phyloP scores from a whole-genome alignment of 2,113 vertebrate genomes.

The Etia nguti region DNA sequence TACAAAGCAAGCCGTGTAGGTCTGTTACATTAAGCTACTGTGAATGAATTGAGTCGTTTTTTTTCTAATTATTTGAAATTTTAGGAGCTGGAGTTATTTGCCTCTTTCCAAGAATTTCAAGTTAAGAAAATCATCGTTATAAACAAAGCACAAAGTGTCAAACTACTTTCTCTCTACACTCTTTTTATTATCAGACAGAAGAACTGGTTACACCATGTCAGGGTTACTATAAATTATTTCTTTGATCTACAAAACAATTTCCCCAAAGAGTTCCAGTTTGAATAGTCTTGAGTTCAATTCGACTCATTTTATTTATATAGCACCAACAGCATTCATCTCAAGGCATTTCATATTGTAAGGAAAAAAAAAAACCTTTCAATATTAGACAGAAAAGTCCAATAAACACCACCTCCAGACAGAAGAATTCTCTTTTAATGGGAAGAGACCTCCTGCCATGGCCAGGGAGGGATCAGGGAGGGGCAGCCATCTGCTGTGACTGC shows the following conservation, averaged over 20 bases:
- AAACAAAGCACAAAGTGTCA: background rate
- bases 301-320: background rate
- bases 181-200: background rate
- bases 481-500: background rate
- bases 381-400: background rate
- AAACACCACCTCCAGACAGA: background rate
- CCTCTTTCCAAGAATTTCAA: background rate
- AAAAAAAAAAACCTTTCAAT: background rate
- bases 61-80: background rate
- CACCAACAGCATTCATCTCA: background rate
- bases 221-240: background rate
- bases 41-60: background rate
- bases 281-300: background rate
- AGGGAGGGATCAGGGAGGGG: background rate
- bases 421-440: background rate
- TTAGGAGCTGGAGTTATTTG: background rate
- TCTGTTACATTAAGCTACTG: background rate
- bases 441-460: background rate
- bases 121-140: background rate
- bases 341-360: background rate
- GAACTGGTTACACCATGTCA: background rate
- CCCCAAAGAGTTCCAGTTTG: background rate
- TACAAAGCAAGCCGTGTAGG: background rate
- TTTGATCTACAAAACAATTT: background rate
- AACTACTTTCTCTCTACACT: rapidly evolving